These are phyloP conservation scores for Eubasilissa regina DNA, from an alignment of 1,140 invertebrate genomes.

Conservation along the genomic window DNA sequence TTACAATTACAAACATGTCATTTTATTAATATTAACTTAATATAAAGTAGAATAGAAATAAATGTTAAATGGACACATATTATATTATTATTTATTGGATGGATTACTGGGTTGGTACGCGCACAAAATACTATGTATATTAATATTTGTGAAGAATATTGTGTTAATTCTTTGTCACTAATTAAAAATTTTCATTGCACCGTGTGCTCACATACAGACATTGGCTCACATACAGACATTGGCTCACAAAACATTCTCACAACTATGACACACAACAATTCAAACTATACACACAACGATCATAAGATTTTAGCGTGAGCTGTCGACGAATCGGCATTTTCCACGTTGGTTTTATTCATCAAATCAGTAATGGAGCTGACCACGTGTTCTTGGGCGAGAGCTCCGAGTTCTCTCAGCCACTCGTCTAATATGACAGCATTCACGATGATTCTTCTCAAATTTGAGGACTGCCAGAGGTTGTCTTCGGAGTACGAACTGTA, in stretches of 20 bases:
- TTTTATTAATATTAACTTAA: too few relatives aligned
- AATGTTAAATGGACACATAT: conserved; percentile 10
- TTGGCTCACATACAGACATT: background rate
- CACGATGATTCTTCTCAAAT: conserved; percentile 65
- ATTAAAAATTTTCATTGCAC: background rate
- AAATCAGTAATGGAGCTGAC: conserved; percentile 65
- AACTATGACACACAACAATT: conserved; percentile 26
- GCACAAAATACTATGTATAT: background rate
- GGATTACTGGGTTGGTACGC: background rate
- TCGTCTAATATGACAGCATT: conserved; percentile 92
- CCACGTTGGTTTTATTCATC: conserved; percentile 43
- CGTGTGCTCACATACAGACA: background rate
- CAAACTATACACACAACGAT: conserved; percentile 39
- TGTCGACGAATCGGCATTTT: conserved; percentile 24
- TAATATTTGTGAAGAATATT: conserved; percentile 1
- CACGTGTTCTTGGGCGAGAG: conserved; percentile 93
- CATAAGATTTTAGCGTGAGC: conserved; percentile 59
- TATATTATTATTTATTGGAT: conserved; percentile 6
- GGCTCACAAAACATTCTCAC: conserved; percentile 1
- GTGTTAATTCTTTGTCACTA: conserved; percentile 1
- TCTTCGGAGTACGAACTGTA: conserved; percentile 49
- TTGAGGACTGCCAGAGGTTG: conserved; percentile 69
- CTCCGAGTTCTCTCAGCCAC: conserved; percentile 94
- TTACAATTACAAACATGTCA: too few relatives aligned
- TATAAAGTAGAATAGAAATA: background rate